phyloP scores from a whole-genome alignment of 1,140 invertebrate species.

The Theocolax elegans region DNA sequence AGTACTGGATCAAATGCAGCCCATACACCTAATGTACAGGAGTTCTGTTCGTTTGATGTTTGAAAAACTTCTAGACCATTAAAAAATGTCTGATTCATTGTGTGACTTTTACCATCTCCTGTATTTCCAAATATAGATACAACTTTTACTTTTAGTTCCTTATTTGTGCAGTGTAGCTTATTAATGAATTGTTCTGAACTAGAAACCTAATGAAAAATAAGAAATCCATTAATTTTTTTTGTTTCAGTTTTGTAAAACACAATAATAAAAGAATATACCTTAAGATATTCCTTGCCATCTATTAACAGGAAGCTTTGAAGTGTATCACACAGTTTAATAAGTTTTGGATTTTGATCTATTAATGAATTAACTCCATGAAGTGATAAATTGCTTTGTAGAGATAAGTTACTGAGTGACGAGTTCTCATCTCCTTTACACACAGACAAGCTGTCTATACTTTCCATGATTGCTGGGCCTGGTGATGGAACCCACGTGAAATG shows the following conservation, averaged over 20 bases:
- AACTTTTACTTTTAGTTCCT: constrained; percentile 77
- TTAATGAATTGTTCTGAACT: constrained; percentile 68
- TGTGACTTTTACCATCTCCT: constrained; percentile 87
- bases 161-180: constrained; percentile 63
- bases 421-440: constrained; percentile 47
- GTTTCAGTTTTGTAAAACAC: neutral
- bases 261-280: constrained; percentile 46
- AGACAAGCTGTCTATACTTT: constrained; percentile 53
- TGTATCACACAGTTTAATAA: neutral
- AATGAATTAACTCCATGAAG: constrained; percentile 30
- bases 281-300: constrained; percentile 69
- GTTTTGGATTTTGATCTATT: constrained; percentile 29
- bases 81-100: constrained; percentile 85
- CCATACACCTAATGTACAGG: constrained; percentile 86
- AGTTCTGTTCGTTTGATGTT: constrained; percentile 78
- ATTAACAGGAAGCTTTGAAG: constrained; percentile 69
- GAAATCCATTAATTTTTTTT: constrained; percentile 9
- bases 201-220: constrained; percentile 49
- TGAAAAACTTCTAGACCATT: constrained; percentile 79
- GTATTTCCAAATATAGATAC: constrained; percentile 90
- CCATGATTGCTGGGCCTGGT: constrained; percentile 49
- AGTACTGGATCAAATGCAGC: constrained; percentile 76
- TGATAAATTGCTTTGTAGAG: constrained; percentile 31
- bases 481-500: constrained; percentile 6
- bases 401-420: constrained; percentile 13